Conservation (phyloP, 2,113 vertebrate genomes). For the Geococcyx californianus region DNA sequence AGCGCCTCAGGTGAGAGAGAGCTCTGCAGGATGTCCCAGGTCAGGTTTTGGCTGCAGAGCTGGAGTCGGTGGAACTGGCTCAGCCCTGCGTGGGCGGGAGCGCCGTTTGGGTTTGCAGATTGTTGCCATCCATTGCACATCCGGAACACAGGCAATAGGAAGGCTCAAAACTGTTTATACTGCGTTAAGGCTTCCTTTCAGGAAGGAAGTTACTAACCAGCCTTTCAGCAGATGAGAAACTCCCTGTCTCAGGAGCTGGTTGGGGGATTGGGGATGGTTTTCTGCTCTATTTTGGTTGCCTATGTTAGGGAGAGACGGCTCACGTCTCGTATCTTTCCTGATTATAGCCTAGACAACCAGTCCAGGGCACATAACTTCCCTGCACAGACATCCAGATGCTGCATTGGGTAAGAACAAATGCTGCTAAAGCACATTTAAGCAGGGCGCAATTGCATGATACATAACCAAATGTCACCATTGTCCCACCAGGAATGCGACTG, state of each 20-base stretch:
- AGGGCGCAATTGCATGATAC: fast-evolving
- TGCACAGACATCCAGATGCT: not conserved
- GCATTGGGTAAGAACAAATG: not conserved
- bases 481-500: not conserved
- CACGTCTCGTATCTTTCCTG: not conserved
- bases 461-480: not conserved
- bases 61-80: not conserved
- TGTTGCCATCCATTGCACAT: not conserved
- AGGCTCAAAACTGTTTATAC: not conserved
- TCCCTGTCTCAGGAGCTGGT: not conserved
- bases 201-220: not conserved
- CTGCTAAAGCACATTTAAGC: not conserved
- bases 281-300: not conserved
- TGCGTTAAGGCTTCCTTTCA: not conserved
- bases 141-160: not conserved
- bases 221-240: not conserved
- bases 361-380: not conserved
- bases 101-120: not conserved
- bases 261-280: not conserved
- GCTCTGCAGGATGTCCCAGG: fast-evolving
- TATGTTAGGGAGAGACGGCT: not conserved
- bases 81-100: not conserved
- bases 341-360: not conserved
- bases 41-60: not conserved
- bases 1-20: not conserved